Evolutionary conservation across 2,888 invertebrate species (phyloP).

Genomic region (Agrilus cyanescens): DNA sequence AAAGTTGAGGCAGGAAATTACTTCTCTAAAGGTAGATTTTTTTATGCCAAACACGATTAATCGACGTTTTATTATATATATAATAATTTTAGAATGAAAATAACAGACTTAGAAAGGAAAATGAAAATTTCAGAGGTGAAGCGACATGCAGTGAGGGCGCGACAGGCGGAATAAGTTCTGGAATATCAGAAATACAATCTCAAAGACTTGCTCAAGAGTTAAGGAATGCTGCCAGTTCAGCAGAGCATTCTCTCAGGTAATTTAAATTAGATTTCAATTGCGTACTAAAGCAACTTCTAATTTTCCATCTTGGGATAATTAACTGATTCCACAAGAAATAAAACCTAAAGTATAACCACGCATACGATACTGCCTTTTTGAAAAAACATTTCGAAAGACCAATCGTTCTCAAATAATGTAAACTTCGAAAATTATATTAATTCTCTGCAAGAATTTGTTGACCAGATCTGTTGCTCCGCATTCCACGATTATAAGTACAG

Average conservation of each 20-base stretch:
- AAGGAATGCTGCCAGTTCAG: slow-evolving; percentile 48
- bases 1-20: slow-evolving; percentile 58
- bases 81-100: slow-evolving; percentile 37
- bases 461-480: no score
- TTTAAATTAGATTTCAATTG: background rate
- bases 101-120: slow-evolving; percentile 39
- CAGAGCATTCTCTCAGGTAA: slow-evolving; percentile 53
- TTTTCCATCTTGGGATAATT: no score
- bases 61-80: slow-evolving; percentile 1
- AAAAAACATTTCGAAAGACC: no score
- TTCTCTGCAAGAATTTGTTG: no score
- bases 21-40: slow-evolving; percentile 49
- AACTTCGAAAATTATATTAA: no score
- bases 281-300: no score
- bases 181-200: slow-evolving; percentile 27
- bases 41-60: background rate
- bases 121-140: slow-evolving; percentile 25
- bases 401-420: no score
- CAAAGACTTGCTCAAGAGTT: slow-evolving; percentile 49
- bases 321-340: no score
- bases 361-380: no score
- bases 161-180: slow-evolving; percentile 30
- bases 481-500: no score
- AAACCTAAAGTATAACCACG: no score
- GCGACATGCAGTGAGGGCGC: slow-evolving; percentile 39